A percentile compares a stretch with the other conserved stretches of the same genome.
Conservation (phyloP, 1,140 invertebrate species). For the Lerema accius region DNA sequence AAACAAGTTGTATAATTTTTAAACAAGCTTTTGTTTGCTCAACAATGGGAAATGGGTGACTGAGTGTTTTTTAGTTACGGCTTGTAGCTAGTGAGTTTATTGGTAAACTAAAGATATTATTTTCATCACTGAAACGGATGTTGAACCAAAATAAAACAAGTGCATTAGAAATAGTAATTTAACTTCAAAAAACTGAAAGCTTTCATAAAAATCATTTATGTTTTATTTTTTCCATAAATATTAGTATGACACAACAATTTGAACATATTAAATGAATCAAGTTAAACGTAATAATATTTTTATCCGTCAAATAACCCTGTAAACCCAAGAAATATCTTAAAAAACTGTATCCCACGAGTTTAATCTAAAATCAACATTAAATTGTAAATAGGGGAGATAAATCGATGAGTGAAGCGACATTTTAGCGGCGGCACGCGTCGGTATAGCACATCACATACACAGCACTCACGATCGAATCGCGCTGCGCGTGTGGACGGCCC, state of each 20-base stretch:
- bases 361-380: conserved; percentile 16
- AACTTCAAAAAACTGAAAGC: too few species aligned
- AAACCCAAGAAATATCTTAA: not conserved
- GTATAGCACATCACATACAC: conserved; percentile 40
- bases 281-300: not conserved
- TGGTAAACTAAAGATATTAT: too few species aligned
- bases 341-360: not conserved
- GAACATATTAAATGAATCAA: too few species aligned
- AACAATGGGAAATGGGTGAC: too few species aligned
- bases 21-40: not conserved
- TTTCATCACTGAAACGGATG: too few species aligned
- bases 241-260: too few species aligned
- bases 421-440: conserved; percentile 50
- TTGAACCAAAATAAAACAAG: too few species aligned
- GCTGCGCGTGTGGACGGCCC: conserved; percentile 34
- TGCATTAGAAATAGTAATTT: too few species aligned
- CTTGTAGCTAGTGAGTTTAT: too few species aligned
- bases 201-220: too few species aligned
- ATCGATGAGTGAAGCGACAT: conserved; percentile 41
- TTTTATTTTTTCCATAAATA: too few species aligned
- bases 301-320: not conserved
- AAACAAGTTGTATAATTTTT: not conserved
- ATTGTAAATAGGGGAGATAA: conserved; percentile 21
- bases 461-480: conserved; percentile 34
- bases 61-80: too few species aligned